Evolutionary conservation across 2,113 vertebrate species (phyloP), one percentile per base, ranked within the genome.

Genomic region (Notothenia coriiceps): DNA sequence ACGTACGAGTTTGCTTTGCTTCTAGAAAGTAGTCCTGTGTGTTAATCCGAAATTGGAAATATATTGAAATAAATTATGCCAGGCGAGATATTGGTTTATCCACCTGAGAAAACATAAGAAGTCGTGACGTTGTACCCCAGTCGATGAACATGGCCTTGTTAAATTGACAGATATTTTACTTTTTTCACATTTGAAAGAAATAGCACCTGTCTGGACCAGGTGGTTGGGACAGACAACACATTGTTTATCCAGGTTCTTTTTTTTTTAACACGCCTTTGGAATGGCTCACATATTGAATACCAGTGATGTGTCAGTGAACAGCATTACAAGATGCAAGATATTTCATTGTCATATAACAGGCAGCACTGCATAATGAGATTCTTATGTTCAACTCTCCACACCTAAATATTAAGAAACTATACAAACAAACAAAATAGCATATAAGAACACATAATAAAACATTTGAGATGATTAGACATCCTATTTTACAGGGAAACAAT

Each of bases 221-320:
- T 29, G 22, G 52, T 18, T 52, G 35, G 22, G 66, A 68, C 61
- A 15, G 14, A 57, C 40, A 59, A 35, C 25, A 61, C 44, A 33
- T 17, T 79, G 68, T 83, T 81, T 75, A 20, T 67, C 65, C 52
- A 77, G 61, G 70, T 79, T 81, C 68, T 18, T 60, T 54, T 67
- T 2, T 71, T 33, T 61, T 50, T 43, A 18, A 9, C 55, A 67
- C 40, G 65, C 5, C 6, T 70, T 54, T 68, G 9, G 22, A 51
- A 60, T 22, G 25, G 7, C 22, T 25, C 49, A 47, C n/a, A 56
- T 47, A 1, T 44, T 2, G 5, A 29, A 2, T 63, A 17, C 70
- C n/a, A n/a, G 33, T n/a, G 46, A 20, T 59, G 2, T 44, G 2
- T 56, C 4, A 15, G 1, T 56, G 49, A 2, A 12, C 49, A 0